A percentile compares a stretch with the other conserved stretches of the same genome.
Conservation (phyloP, 2,797 vertebrate genomes). For the Acanthurus leucopareius region DNA sequence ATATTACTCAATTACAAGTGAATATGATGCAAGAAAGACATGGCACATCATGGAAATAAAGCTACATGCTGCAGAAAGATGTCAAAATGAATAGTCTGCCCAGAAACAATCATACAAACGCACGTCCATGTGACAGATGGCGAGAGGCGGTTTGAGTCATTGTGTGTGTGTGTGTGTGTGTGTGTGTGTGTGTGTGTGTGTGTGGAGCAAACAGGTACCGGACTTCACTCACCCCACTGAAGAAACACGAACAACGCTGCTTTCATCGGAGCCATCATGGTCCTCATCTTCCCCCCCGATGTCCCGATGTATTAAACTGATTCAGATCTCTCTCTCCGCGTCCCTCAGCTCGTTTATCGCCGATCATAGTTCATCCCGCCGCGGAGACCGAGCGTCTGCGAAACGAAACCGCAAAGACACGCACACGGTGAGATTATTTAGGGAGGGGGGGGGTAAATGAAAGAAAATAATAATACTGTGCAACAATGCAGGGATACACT, state of each 20-base stretch:
- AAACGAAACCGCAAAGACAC: background rate
- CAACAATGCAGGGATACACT: background rate
- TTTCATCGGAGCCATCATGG: conserved; percentile 75
- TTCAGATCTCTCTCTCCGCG: conserved; percentile 55
- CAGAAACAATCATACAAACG: conserved; percentile 36
- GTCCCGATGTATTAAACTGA: conserved; percentile 63
- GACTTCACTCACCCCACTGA: conserved; percentile 82
- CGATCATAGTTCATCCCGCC: conserved; percentile 63
- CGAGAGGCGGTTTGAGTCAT: background rate
- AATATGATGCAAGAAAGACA: background rate
- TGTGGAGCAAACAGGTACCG: conserved; percentile 27
- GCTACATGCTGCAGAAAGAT: background rate
- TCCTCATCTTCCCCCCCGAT: conserved; percentile 59
- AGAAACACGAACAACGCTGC: conserved; percentile 71
- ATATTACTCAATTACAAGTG: background rate
- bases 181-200: too few relatives aligned
- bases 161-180: too few relatives aligned
- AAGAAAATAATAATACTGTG: background rate
- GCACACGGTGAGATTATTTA: conserved; percentile 1
- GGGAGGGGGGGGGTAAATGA: too few relatives aligned
- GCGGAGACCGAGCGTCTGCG: conserved; percentile 14
- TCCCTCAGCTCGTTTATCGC: conserved; percentile 43
- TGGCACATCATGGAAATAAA: background rate
- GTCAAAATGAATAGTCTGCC: background rate
- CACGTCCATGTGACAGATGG: conserved; percentile 64